A percentile compares a stretch with the other conserved stretches of the same genome.
These are phyloP conservation scores for Tubulanus polymorphus DNA, from an alignment of 2,888 invertebrate genomes.

Conservation along the genomic window DNA sequence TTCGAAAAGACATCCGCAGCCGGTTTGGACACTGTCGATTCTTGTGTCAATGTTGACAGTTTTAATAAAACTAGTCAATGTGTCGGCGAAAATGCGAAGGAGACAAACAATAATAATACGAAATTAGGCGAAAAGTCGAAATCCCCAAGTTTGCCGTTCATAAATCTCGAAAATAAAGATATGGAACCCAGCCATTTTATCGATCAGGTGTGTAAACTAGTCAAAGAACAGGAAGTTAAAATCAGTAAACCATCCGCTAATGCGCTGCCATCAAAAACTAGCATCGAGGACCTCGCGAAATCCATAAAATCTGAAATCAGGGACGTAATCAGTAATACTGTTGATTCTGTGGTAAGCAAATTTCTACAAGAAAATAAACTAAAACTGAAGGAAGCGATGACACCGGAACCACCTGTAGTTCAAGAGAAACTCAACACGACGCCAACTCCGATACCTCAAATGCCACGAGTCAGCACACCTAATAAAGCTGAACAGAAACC, in stretches of 20 bases:
- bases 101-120: background rate
- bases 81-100: no score
- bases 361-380: constrained; percentile 19
- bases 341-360: constrained; percentile 31
- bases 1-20: constrained; percentile 53
- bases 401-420: no score
- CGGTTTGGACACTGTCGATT: background rate
- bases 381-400: background rate
- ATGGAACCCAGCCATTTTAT: background rate
- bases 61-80: background rate
- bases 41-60: background rate
- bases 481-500: background rate
- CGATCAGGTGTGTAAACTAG: background rate
- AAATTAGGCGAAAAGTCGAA: background rate
- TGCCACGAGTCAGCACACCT: background rate
- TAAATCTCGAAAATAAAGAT: background rate
- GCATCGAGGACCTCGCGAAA: constrained; percentile 85
- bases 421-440: no score
- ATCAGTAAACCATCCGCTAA: no score
- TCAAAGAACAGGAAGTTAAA: background rate
- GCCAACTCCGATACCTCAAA: background rate
- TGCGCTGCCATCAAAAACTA: constrained; percentile 45
- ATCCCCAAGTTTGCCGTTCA: background rate
- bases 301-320: constrained; percentile 81
- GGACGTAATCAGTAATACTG: constrained; percentile 30